Percentiles rank a stretch among this genome's conserved stretches.
Evolutionary conservation across 2,888 invertebrate genomes (phyloP).

Genomic region (Cosmorhoe ocellata): DNA sequence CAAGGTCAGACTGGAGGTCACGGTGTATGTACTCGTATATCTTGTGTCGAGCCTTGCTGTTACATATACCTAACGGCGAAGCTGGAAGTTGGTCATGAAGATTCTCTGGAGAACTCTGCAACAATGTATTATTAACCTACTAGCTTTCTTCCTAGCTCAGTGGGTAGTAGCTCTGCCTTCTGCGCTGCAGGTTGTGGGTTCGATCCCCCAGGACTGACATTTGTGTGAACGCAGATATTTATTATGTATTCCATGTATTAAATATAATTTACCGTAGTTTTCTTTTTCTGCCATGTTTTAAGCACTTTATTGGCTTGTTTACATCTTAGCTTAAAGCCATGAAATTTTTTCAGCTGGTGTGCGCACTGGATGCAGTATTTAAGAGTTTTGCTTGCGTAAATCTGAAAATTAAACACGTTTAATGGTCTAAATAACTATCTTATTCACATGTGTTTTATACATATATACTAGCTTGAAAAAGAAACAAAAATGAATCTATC

Average conservation of each 20-base stretch:
- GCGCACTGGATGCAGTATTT: slow-evolving; percentile 18
- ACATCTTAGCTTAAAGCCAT: slow-evolving; percentile 11
- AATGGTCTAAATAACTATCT: neutral
- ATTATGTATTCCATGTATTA: too few species aligned
- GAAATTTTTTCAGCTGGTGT: slow-evolving; percentile 12
- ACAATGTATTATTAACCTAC: too few species aligned
- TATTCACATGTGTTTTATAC: too few species aligned
- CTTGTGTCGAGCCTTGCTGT: slow-evolving; percentile 2
- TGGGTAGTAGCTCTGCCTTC: too few species aligned
- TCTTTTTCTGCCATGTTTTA: slow-evolving; percentile 8
- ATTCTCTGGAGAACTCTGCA: slow-evolving; percentile 9
- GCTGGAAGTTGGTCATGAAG: slow-evolving; percentile 12
- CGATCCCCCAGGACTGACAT: too few species aligned
- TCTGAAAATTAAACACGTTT: slow-evolving; percentile 14
- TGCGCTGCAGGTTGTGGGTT: too few species aligned
- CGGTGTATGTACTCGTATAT: neutral
- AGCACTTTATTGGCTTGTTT: slow-evolving; percentile 17
- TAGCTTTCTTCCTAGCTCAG: too few species aligned
- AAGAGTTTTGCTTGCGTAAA: slow-evolving; percentile 8
- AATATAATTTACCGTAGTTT: neutral
- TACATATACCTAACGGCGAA: slow-evolving; percentile 2
- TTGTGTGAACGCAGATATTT: too few species aligned
- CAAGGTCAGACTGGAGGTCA: neutral
- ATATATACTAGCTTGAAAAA: too few species aligned
- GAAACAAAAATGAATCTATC: too few species aligned